Base-by-base conservation (phyloP, 2,797 vertebrate species). In the Acipenser transmontanus region DNA sequence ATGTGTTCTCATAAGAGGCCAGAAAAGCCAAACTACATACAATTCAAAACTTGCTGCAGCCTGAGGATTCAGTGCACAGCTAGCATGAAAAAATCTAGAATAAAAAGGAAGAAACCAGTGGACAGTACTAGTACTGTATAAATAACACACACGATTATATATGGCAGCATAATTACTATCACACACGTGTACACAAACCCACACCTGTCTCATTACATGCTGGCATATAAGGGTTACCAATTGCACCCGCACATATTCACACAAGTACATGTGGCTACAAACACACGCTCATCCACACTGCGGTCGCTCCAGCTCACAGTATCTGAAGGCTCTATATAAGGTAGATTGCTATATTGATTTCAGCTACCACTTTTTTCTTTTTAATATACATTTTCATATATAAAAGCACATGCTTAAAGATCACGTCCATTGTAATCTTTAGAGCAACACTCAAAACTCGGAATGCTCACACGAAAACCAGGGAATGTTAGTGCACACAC, bases 121-220 rank as follows among this genome's bases (percentile, higher is more conserved):
- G 90, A 90, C 83, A 93, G 90, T 92, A 93, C 89, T 92, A 87
- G 86, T 88, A 91, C 88, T 90, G 91, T 87, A 93, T 92, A 93
- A 94, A 94, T 94, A 93, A 92, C 89, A 93, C 73, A 61, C 77
- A 84, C 88, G 84, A 85, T 78, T 81, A 88, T 87, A 89, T 82
- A 85, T 76, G 88, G 88, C 87, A 88, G 89, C 89, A 84, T 88
- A 86, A 85, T 88, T 84, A 82, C 86, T 83, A 88, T 82, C 84
- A 84, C 87, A 87, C 80, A 83, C 86, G 86, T 66, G 83, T 57
- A 67, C n/a, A 54, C 52, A 54, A 54, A 54, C 8, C 52, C 52
- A 54, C 52, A 54, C 8, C 79, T 49, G 84, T 83, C 87, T 88
- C 80, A 83, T 82, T 81, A 90, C 88, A 89, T 89, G 87, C 89